Evolutionary conservation across 2,113 vertebrate species (phyloP).

Genomic region (Actenoides hombroni): DNA sequence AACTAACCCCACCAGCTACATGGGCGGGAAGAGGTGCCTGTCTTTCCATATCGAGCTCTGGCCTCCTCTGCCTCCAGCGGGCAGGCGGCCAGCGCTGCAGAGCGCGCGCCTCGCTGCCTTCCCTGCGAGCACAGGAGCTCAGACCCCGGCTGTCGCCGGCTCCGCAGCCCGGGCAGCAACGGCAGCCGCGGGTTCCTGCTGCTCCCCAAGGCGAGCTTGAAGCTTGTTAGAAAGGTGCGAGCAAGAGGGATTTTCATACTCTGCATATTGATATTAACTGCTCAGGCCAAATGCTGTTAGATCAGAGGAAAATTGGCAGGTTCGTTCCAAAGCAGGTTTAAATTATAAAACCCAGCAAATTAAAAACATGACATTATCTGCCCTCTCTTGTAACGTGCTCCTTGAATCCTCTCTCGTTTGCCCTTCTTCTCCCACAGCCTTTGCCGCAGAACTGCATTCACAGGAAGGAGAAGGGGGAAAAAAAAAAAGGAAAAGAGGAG

Average conservation of each 20-base stretch:
- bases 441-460: not conserved
- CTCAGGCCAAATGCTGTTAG: conserved; percentile 34
- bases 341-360: conserved; percentile 56
- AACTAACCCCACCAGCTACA: not conserved
- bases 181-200: not conserved
- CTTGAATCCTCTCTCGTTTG: conserved; percentile 35
- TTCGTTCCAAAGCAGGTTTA: conserved; percentile 43
- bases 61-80: not conserved
- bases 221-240: conserved; percentile 46
- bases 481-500: not conserved
- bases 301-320: conserved; percentile 27
- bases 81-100: not conserved
- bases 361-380: conserved; percentile 34
- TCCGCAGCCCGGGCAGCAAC: not conserved
- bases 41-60: not conserved
- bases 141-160: not conserved
- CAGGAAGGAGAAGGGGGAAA: not conserved
- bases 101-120: not conserved
- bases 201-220: conserved; percentile 30
- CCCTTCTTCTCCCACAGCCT: not conserved
- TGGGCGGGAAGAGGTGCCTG: not conserved
- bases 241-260: conserved; percentile 42
- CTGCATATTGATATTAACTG: conserved; percentile 50
- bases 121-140: not conserved
- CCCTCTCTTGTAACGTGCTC: conserved; percentile 37